Percentiles rank a stretch among this genome's conserved stretches.
phyloP scores from a whole-genome alignment of 2,888 invertebrate genomes.

The Trichopria drosophilae region DNA sequence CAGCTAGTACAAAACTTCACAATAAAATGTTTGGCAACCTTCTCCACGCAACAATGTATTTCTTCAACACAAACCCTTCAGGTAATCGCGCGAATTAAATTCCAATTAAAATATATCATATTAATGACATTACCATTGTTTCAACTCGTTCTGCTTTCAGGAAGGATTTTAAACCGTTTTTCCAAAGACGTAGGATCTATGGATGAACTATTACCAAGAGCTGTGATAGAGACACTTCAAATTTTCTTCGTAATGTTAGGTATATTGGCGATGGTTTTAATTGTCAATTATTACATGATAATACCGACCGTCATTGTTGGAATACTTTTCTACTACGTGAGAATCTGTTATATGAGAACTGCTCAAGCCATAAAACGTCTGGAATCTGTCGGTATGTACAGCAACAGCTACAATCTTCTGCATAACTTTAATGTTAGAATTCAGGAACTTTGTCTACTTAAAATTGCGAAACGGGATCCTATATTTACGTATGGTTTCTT shows the following conservation, averaged over 20 bases:
- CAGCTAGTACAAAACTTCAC: slow-evolving; percentile 76
- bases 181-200: slow-evolving; percentile 73
- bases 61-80: slow-evolving; percentile 85
- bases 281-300: slow-evolving; percentile 70
- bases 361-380: slow-evolving; percentile 73
- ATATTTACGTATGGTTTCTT: too few species aligned
- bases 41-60: slow-evolving; percentile 75
- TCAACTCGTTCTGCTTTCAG: slow-evolving; percentile 38
- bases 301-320: slow-evolving; percentile 66
- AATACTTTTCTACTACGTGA: slow-evolving; percentile 65
- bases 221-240: slow-evolving; percentile 63
- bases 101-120: not conserved
- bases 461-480: too few species aligned
- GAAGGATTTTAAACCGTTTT: slow-evolving; percentile 72
- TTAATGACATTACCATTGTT: not conserved
- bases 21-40: slow-evolving; percentile 82
- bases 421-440: not conserved
- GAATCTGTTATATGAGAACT: slow-evolving; percentile 68
- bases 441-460: not conserved
- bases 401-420: not conserved
- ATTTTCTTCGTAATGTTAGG: slow-evolving; percentile 58
- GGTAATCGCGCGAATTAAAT: too few species aligned
- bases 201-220: slow-evolving; percentile 63
- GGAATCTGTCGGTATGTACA: slow-evolving; percentile 60
- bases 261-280: slow-evolving; percentile 58